Base-by-base conservation (phyloP, 2,888 invertebrate species). In the Myathropa florea region DNA sequence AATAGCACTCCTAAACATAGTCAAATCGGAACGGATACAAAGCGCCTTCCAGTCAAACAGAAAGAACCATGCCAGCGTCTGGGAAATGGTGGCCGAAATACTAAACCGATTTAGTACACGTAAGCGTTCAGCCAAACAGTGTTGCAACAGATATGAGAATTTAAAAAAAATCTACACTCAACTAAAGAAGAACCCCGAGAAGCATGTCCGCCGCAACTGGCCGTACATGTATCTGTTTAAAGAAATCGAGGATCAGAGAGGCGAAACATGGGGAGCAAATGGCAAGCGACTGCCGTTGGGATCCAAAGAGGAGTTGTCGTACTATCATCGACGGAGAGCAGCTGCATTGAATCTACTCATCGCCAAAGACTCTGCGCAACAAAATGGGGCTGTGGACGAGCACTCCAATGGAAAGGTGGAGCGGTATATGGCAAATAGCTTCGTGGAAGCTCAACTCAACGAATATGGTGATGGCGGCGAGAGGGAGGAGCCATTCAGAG, bases 21-120 rank as follows among this genome's bases (percentile, higher is more conserved):
- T 92, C 18, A 92, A 92, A 88, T 92, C 92, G 18, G 92, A 92
- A 88, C 89, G 92, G 3, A 93, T 92, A 57, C 92, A 92, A 89
- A 91, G 90, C 85, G 93, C 92, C 33, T 92, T 92, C 88, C 93
- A 92, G 64, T 92, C 93, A 65, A 92, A 92, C 79, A 91, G 92
- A 3, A 92, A 92, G 89, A 92, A 92, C 71, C 92, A 92, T 89
- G 92, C 92, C 21, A 93, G 93, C 72, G 92, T 92, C 0, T 92
- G 92, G 92, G 92, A 92, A 86, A 92, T 93, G 92, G 92, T 92
- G 2, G 92, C 92, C 39, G 92, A 91, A 81, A 92, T 92, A 4
- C 88, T 92, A 2, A 93, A 92, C 78, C 91, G 92, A 1, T 92
- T 91, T 77, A 93, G 92, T 75, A 89, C 92, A 2, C 90, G 93